Percentiles rank a stretch among this genome's conserved stretches.
phyloP scores from a whole-genome alignment of 2,113 vertebrate genomes.

The Oryzias celebensis region DNA sequence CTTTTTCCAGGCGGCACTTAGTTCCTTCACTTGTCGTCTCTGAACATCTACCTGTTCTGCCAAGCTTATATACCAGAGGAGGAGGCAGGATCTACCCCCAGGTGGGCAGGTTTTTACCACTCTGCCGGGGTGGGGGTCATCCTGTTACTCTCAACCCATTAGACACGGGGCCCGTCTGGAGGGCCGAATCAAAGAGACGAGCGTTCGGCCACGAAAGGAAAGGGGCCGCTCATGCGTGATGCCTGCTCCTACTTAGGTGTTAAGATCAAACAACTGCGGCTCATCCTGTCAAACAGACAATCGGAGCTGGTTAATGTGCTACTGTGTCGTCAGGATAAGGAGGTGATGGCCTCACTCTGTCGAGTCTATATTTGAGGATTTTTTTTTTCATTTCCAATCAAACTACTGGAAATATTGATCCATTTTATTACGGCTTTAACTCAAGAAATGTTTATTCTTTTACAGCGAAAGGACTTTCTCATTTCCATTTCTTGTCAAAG shows the following conservation, averaged over 20 bases:
- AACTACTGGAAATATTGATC: slow-evolving; percentile 17
- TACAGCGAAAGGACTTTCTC: background rate
- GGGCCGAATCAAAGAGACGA: slow-evolving; percentile 35
- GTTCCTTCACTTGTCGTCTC: slow-evolving; percentile 46
- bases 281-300: slow-evolving; percentile 71
- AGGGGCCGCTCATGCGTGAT: slow-evolving; percentile 57
- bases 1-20: slow-evolving; percentile 9
- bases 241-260: slow-evolving; percentile 66
- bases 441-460: background rate
- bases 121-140: slow-evolving; percentile 5
- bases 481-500: too few relatives aligned
- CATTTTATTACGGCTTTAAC: background rate
- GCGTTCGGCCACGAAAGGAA: slow-evolving; percentile 33
- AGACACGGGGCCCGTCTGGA: slow-evolving; percentile 39
- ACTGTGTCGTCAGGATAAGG: slow-evolving; percentile 46
- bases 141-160: slow-evolving; percentile 77
- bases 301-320: slow-evolving; percentile 48
- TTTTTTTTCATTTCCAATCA: slow-evolving; percentile 9
- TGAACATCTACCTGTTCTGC: background rate
- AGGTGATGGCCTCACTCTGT: slow-evolving; percentile 2
- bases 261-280: slow-evolving; percentile 67
- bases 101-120: slow-evolving; percentile 35
- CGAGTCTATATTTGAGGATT: slow-evolving; percentile 38
- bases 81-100: slow-evolving; percentile 19
- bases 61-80: slow-evolving; percentile 47